A percentile compares a stretch with the other conserved stretches of the same genome.
phyloP scores from a whole-genome alignment of 2,888 invertebrate genomes.

The Ariolimax columbianus region DNA sequence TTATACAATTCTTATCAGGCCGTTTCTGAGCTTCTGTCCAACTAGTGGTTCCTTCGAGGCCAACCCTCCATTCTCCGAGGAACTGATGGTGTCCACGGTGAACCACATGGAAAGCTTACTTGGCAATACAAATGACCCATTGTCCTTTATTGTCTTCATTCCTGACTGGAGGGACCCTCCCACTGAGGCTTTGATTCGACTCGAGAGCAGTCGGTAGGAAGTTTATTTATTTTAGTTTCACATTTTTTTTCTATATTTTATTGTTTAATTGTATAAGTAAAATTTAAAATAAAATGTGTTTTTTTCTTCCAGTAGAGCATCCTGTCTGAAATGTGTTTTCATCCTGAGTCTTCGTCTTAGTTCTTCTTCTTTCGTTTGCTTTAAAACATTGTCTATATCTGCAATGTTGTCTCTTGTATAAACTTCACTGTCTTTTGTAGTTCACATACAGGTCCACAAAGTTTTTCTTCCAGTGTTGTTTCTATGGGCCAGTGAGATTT shows the following conservation, averaged over 20 bases:
- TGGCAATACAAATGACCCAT: slow-evolving; percentile 90
- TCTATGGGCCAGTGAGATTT: too few species aligned
- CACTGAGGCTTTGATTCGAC: slow-evolving; percentile 88
- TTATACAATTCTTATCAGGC: slow-evolving; percentile 81
- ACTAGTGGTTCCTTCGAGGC: slow-evolving; percentile 96
- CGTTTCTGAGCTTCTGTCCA: slow-evolving; percentile 93
- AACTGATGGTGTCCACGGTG: slow-evolving; percentile 92
- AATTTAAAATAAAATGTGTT: too few species aligned
- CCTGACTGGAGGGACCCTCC: slow-evolving; percentile 94
- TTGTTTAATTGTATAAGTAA: too few species aligned
- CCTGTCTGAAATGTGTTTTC: too few species aligned
- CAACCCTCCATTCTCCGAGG: slow-evolving; percentile 95
- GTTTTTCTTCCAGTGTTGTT: too few species aligned
- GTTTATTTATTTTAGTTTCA: neutral
- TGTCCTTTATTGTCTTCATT: slow-evolving; percentile 94
- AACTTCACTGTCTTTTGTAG: too few species aligned
- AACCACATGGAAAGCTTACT: slow-evolving; percentile 93
- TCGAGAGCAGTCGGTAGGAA: slow-evolving; percentile 80
- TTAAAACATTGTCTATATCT: too few species aligned
- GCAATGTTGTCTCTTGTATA: too few species aligned
- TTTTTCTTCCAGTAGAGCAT: too few species aligned
- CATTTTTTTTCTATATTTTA: neutral
- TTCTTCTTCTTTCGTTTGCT: too few species aligned
- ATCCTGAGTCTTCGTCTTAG: too few species aligned
- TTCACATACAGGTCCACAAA: too few species aligned